A percentile compares a stretch with the other conserved stretches of the same genome.
phyloP scores from a whole-genome alignment of 1,140 invertebrate genomes.

The Bursaphelenchus mucronatus region DNA sequence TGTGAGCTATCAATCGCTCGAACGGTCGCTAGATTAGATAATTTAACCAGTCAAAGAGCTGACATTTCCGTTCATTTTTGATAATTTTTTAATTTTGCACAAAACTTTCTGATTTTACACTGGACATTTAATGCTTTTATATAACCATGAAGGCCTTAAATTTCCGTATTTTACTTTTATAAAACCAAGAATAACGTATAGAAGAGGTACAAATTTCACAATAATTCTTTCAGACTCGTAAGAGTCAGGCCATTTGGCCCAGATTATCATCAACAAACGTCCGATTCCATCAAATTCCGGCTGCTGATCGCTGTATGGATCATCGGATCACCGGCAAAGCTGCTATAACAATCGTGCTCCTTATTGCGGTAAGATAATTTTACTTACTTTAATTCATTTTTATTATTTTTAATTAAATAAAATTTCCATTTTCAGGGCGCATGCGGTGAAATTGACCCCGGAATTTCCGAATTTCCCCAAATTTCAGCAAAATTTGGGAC shows the following conservation, averaged over 20 bases:
- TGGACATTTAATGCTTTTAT: too few species aligned
- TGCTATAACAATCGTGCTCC: background rate
- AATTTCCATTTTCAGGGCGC: background rate
- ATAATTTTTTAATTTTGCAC: too few species aligned
- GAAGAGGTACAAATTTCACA: too few species aligned
- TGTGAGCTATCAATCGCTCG: too few species aligned
- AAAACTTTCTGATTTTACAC: too few species aligned
- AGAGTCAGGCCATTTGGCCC: background rate
- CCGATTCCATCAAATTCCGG: background rate
- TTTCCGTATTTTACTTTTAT: too few species aligned
- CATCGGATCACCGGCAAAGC: background rate
- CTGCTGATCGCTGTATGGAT: background rate
- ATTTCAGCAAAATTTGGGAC: background rate
- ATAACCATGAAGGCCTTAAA: too few species aligned
- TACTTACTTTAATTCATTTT: background rate
- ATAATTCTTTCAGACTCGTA: background rate
- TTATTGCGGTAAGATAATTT: background rate
- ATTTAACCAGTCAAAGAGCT: too few species aligned
- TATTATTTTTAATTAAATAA: background rate
- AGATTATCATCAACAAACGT: background rate
- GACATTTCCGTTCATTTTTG: too few species aligned
- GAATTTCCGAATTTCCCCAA: background rate
- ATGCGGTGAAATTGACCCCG: slow-evolving; percentile 4
- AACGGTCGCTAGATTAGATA: too few species aligned
- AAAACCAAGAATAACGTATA: too few species aligned